These are phyloP conservation scores for Bombus waltoni DNA, from an alignment of 1,140 invertebrate genomes.

Conservation along the genomic window DNA sequence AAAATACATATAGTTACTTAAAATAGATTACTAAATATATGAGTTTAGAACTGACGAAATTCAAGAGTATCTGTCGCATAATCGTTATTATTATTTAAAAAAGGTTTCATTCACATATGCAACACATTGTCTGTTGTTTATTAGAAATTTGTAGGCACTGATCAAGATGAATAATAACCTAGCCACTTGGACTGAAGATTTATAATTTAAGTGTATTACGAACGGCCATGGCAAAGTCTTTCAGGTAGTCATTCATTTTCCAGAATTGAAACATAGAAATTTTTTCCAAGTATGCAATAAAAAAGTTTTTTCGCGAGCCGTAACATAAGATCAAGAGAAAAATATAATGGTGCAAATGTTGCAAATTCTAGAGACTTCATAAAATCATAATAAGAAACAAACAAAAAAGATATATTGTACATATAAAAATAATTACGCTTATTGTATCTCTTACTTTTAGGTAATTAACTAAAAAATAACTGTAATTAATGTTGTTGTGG, in stretches of 20 bases:
- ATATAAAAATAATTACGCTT: conserved; percentile 83
- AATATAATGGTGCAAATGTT: conserved; percentile 73
- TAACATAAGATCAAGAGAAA: conserved; percentile 61
- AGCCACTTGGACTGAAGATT: conserved; percentile 30
- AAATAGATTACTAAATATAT: conserved; percentile 4
- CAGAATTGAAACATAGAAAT: conserved; percentile 30
- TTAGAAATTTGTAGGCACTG: conserved; percentile 46
- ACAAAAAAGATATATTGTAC: conserved; percentile 79
- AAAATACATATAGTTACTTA: conserved; percentile 5
- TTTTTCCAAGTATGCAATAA: conserved; percentile 52
- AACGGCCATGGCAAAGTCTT: conserved; percentile 28
- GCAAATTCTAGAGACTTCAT: conserved; percentile 74
- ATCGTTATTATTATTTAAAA: conserved; percentile 22
- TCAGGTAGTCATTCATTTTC: conserved; percentile 43
- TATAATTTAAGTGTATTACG: conserved; percentile 35
- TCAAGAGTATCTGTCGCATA: conserved; percentile 25
- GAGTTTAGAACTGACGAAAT: conserved; percentile 28
- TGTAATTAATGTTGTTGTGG: conserved; percentile 83
- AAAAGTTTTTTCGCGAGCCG: conserved; percentile 71
- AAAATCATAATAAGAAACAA: conserved; percentile 75
- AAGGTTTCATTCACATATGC: not conserved
- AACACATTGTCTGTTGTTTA: not conserved
- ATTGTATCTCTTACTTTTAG: conserved; percentile 83
- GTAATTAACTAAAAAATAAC: conserved; percentile 81
- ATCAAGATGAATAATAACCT: conserved; percentile 40